These are phyloP conservation scores for Azorinus chamasolen DNA, from an alignment of 2,888 invertebrate genomes.

Conservation along the genomic window DNA sequence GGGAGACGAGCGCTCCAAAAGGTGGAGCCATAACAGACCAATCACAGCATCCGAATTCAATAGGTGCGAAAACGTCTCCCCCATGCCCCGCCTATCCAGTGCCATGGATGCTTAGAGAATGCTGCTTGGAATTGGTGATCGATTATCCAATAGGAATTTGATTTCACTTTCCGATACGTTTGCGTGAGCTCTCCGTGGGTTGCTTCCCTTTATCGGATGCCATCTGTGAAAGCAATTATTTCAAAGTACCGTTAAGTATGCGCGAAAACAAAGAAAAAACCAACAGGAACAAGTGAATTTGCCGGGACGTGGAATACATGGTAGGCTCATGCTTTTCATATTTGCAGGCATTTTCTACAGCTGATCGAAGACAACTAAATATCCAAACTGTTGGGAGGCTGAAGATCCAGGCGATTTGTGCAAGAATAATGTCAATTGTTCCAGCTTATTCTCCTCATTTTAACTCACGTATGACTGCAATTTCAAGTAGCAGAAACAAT, in stretches of 20 bases:
- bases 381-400: too few species aligned
- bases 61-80: constrained; percentile 53
- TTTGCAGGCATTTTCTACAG: too few species aligned
- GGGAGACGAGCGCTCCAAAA: constrained; percentile 66
- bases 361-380: too few species aligned
- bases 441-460: too few species aligned
- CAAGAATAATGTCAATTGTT: too few species aligned
- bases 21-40: constrained; percentile 57
- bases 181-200: constrained; percentile 24
- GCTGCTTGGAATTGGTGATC: constrained; percentile 63
- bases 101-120: constrained; percentile 53
- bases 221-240: constrained; percentile 63
- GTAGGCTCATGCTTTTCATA: too few species aligned
- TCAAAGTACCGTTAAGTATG: constrained; percentile 56
- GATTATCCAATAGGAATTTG: constrained; percentile 59
- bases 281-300: constrained; percentile 58
- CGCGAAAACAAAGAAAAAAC: constrained; percentile 47
- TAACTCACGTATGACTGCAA: too few species aligned
- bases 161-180: too few species aligned
- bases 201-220: constrained; percentile 45
- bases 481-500: too few species aligned
- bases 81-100: constrained; percentile 50
- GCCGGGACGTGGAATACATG: constrained; percentile 7
- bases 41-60: constrained; percentile 62
- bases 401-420: too few species aligned